Evolutionary conservation across 1,140 invertebrate species (phyloP), one percentile per base, ranked within the genome.

Genomic region (Microplitis mediator): DNA sequence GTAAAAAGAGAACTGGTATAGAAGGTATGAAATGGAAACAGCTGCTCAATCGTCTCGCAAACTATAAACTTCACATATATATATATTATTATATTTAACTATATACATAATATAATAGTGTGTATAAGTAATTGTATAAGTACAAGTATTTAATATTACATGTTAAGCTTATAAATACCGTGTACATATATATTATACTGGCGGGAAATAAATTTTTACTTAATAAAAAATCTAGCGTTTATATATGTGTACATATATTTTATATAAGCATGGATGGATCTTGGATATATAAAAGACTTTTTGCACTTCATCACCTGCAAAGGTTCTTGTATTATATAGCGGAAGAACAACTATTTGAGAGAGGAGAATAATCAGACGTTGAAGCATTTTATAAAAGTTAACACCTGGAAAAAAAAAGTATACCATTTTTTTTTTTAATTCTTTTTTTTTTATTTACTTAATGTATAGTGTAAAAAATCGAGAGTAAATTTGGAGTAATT

Each of bases 1-100:
- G 60, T n/a, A 62, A 62, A 14, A 62, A 35, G 32, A 62, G 60
- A 35, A 62, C 62, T 74, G 62, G 72, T 45, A 45, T 45, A 11
- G 39, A 45, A 45, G 39, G 39, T 45, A 45, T 45, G 39, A 45
- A 45, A 78, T 79, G 74, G 78, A 80, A 80, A 79, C 78, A 78
- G 78, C 78, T 80, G 78, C 78, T 76, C 63, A 23, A 64, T 50
- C 50, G 4, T 63, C 14, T 31, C 32, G 14, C 36, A 51, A 13
- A 14, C 36, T 31, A 36, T 50, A 50, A 63, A 50, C 69, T 61
- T 39, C 32, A 35, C 34, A 45, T 67, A 9, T 51, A 67, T 31
- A 14, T 45, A 32, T 51, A 51, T 51, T 67, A 52, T 11, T 16
- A 65, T 45, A 45, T 45, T 31, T 34, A 62, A 64, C 32, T 35